Evolutionary conservation across 2,113 vertebrate species (phyloP).

Genomic region (Heteronetta atricapilla): DNA sequence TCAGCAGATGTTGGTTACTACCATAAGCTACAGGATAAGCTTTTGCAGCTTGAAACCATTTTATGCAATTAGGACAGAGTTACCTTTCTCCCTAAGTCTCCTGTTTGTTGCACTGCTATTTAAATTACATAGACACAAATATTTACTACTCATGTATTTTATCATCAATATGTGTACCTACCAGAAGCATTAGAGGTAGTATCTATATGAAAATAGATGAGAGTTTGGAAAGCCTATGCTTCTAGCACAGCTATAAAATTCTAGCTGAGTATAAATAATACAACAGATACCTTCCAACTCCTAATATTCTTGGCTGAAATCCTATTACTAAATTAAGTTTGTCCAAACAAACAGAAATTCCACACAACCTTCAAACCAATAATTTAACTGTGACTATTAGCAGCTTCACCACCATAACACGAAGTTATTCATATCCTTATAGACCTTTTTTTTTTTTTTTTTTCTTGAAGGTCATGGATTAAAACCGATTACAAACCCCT

Average conservation of each 20-base stretch:
- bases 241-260: neutral
- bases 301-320: neutral
- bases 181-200: neutral
- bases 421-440: neutral
- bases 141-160: neutral
- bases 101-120: no score
- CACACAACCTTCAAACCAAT: neutral
- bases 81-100: neutral
- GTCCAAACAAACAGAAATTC: neutral
- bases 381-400: neutral
- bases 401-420: neutral
- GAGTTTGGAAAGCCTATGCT: neutral
- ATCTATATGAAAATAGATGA: neutral
- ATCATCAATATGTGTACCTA: neutral
- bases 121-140: neutral
- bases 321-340: neutral
- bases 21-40: neutral
- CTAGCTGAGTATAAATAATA: neutral
- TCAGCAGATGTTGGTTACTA: neutral
- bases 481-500: neutral
- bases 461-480: neutral
- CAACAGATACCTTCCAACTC: neutral
- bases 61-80: neutral
- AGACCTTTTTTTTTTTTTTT: neutral
- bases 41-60: neutral